Evolutionary conservation across 35 echinoderm and acorn worm species (phyloP), one percentile per base, ranked within the genome.

Genomic region (Amphiura filiformis): DNA sequence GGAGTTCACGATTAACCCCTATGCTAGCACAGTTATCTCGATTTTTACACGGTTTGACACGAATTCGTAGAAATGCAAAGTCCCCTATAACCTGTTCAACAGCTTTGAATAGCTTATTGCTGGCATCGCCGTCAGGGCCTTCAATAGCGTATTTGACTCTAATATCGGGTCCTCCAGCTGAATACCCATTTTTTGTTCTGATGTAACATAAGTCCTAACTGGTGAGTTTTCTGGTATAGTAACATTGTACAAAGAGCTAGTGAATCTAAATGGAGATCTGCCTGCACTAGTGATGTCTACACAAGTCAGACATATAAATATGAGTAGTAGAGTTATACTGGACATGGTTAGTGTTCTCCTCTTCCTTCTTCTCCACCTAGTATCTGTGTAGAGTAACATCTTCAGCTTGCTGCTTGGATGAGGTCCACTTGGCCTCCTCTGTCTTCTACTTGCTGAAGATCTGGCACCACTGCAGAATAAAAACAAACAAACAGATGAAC

Each of bases 111-210:
- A 94, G 56, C 35, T 81, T 89, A 31, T 82, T 36, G 9, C 36
- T 61, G 34, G 47, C 23, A 13, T 87, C 70, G 17, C 96, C 79
- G 13, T 75, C 41, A 15, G 49, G 49, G 84, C 47, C 9, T 28
- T 87, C 35, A 86, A 92, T 40, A 78, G 64, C 13, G 92, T 79
- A 56, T 41, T 61, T 34, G 35, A 36, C 1, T 65, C 76, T 30
- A 90, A 28, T 41, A 81, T 65, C 28, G 80, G 65, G 75, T 94
- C 90, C 0, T 76, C 40, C 3, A 99, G 34, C 64, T 94, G 92
- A 35, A 99, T 95, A 13, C 96, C 96, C 90, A 94, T 99, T 84
- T 99, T 99, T 56, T 89, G 90, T 65, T 99, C 87, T 11, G 93
- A 89, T 39, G 90, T 90, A 34, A 99, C 80, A 65, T 95, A 91